A percentile compares a stretch with the other conserved stretches of the same genome.
These are phyloP conservation scores for Parapsyche elsis DNA, from an alignment of 1,140 invertebrate species.

Conservation along the genomic window DNA sequence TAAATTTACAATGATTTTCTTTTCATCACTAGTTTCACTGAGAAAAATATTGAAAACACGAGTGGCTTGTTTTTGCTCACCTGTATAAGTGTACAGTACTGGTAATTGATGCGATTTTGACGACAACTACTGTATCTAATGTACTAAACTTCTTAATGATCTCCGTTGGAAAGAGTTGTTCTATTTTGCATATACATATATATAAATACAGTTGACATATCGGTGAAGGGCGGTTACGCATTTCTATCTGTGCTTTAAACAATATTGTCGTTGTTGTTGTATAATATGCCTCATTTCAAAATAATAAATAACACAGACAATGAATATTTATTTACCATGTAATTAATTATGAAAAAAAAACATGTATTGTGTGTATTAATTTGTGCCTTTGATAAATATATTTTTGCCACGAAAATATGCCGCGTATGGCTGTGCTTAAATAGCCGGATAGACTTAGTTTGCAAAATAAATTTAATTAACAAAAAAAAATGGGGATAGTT, in stretches of 20 bases:
- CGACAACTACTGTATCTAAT: too few species aligned
- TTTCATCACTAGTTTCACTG: too few species aligned
- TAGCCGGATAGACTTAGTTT: constrained; percentile 45
- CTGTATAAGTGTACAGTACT: too few species aligned
- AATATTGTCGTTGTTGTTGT: background rate
- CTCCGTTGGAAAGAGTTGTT: too few species aligned
- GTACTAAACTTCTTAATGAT: too few species aligned
- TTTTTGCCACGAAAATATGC: constrained; percentile 53
- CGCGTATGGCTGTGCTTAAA: constrained; percentile 33
- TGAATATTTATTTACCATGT: constrained; percentile 40
- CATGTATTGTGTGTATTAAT: constrained; percentile 55
- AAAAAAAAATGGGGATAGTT: constrained; percentile 11
- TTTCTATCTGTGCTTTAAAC: constrained; percentile 3
- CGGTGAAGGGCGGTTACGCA: constrained; percentile 23
- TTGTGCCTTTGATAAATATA: constrained; percentile 55
- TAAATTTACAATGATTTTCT: too few species aligned
- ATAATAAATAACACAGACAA: background rate
- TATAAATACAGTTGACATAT: constrained; percentile 36
- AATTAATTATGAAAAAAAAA: constrained; percentile 36
- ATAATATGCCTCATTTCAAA: constrained; percentile 13
- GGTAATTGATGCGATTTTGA: too few species aligned
- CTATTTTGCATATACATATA: background rate
- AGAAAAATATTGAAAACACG: too few species aligned
- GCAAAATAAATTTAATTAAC: constrained; percentile 30
- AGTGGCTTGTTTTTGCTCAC: too few species aligned